Evolutionary conservation across 2,888 invertebrate genomes (phyloP).

Genomic region (Drosophila planitibia): DNA sequence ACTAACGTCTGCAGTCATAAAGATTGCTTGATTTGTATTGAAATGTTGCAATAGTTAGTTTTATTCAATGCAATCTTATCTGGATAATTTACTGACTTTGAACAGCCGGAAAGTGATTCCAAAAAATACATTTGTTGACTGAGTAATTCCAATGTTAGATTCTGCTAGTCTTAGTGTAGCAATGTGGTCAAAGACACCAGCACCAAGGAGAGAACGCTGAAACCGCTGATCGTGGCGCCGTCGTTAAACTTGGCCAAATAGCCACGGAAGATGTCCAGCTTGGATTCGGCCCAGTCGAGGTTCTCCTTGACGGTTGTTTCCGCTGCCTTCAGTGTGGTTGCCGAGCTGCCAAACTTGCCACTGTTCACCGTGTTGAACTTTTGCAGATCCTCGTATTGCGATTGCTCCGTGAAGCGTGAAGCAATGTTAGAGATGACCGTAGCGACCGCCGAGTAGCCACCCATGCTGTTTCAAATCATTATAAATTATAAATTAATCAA

Average conservation of each 20-base stretch:
- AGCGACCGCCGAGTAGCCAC: slow-evolving; percentile 78
- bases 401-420: slow-evolving; percentile 78
- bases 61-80: slow-evolving; percentile 42
- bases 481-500: neutral
- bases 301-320: slow-evolving; percentile 78
- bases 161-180: slow-evolving; percentile 52
- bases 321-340: slow-evolving; percentile 70
- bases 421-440: slow-evolving; percentile 82
- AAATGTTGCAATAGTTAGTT: slow-evolving; percentile 8
- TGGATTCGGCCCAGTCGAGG: slow-evolving; percentile 78
- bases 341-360: slow-evolving; percentile 72
- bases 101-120: slow-evolving; percentile 18
- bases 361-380: slow-evolving; percentile 70
- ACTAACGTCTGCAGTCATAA: neutral
- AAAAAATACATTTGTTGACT: slow-evolving; percentile 38
- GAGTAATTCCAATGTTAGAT: neutral
- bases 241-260: slow-evolving; percentile 64
- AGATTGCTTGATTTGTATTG: slow-evolving; percentile 39
- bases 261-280: slow-evolving; percentile 66
- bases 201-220: slow-evolving; percentile 66
- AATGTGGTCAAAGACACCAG: slow-evolving; percentile 54
- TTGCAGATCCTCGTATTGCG: slow-evolving; percentile 69
- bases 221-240: slow-evolving; percentile 56
- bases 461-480: slow-evolving; percentile 68
- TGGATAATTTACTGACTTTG: slow-evolving; percentile 36